Conservation (phyloP, 2,888 invertebrate species). For the Drosophila neonasuta region DNA sequence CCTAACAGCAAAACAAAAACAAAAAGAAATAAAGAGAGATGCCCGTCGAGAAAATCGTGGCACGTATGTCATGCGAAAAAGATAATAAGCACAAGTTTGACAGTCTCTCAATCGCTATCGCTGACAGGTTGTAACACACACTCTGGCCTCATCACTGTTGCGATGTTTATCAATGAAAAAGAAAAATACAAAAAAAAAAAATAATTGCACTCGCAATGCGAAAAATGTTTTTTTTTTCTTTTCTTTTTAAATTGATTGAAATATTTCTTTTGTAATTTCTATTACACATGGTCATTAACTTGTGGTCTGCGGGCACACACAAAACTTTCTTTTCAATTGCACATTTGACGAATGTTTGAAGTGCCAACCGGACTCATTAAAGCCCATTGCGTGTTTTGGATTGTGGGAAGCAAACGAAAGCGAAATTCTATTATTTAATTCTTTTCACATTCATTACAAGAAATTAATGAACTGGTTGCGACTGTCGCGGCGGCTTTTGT, state of each 20-base stretch:
- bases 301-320: constrained; percentile 20
- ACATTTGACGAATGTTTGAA: constrained; percentile 55
- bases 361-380: constrained; percentile 49
- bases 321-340: constrained; percentile 72
- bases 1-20: constrained; percentile 12
- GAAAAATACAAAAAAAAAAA: constrained; percentile 1
- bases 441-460: constrained; percentile 75
- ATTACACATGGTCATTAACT: constrained; percentile 35
- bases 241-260: constrained; percentile 49
- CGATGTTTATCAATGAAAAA: constrained; percentile 30
- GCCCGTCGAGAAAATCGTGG: constrained; percentile 55
- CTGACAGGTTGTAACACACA: constrained; percentile 26
- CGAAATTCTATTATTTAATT: constrained; percentile 81
- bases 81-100: constrained; percentile 49
- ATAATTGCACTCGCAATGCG: constrained; percentile 42
- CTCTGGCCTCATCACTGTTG: constrained; percentile 11
- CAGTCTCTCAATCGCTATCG: constrained; percentile 21
- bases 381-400: constrained; percentile 62
- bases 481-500: constrained; percentile 30
- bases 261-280: constrained; percentile 33
- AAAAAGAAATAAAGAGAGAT: constrained; percentile 11
- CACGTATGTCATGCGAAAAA: constrained; percentile 47
- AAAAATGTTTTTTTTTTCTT: constrained; percentile 26
- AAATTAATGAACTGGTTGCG: constrained; percentile 60
- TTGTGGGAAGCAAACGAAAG: constrained; percentile 75